A percentile compares a stretch with the other conserved stretches of the same genome.
phyloP scores from a whole-genome alignment of 2,113 vertebrate species.

The Aplodontia rufa region DNA sequence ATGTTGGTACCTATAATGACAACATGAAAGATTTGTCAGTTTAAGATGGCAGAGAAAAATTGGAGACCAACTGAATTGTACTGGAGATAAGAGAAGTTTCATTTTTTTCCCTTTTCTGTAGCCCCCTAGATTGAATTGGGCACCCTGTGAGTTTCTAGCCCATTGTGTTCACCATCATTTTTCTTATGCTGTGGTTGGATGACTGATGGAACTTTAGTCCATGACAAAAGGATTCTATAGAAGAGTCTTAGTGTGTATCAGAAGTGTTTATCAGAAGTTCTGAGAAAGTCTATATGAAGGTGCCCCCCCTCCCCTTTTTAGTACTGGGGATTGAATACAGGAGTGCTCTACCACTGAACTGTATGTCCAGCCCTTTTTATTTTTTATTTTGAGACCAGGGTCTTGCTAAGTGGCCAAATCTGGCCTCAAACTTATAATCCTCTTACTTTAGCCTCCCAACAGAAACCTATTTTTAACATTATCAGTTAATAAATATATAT shows the following conservation, averaged over 20 bases:
- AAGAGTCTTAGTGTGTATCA: neutral
- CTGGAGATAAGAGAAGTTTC: neutral
- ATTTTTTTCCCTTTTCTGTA: neutral
- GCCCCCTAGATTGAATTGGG: neutral
- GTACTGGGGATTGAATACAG: neutral
- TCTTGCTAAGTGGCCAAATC: neutral
- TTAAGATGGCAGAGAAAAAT: neutral
- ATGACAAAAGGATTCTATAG: neutral
- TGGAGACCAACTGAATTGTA: neutral
- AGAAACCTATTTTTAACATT: neutral
- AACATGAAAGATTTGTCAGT: neutral
- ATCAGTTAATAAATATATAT: neutral
- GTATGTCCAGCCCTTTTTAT: neutral
- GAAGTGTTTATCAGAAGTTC: neutral
- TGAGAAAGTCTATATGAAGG: neutral
- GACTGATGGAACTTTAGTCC: neutral
- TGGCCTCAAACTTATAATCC: neutral
- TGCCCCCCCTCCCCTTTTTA: no score
- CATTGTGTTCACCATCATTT: neutral
- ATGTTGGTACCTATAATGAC: neutral
- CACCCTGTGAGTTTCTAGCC: neutral
- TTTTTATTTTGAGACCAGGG: neutral
- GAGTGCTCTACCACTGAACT: neutral
- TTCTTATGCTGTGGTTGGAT: neutral
- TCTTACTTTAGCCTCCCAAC: no score